Base-by-base conservation (phyloP, 2,797 vertebrate genomes). In the Bradypodion ventrale region DNA sequence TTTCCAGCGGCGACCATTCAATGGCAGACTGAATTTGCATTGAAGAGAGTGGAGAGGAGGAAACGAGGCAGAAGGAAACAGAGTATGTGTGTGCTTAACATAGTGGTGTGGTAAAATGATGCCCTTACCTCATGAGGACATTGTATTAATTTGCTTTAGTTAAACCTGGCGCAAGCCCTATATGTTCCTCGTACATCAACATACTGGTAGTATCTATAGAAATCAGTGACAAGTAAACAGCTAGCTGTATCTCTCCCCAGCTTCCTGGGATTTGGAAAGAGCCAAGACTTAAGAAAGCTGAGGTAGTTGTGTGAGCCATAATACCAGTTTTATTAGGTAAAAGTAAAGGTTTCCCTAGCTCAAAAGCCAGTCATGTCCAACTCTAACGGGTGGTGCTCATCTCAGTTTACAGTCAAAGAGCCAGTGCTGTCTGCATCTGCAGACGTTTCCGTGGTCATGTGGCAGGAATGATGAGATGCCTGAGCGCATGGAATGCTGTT, bases 1-100 rank as follows among this genome's bases (percentile, higher is more conserved):
- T 94, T 92, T 95, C 93, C 95, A 94, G 94, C 78, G 40, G 68
- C 92, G 91, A 91, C 91, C 95, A 94, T 94, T 93, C 91, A 94
- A 90, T 92, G 91, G 91, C 94, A 93, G 92, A 84, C 91, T 94
- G 94, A 91, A 87, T 93, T 85, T 89, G 90, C 83, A 42, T 84
- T 87, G 37, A 25, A 23, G 52, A 27, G 1, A 1, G 88, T 65
- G 90, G 88, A 19, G 56, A 32, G 32, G 35, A 7, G 40, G 83
- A 46, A 83, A 74, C 89, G 66, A 92, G 75, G 83, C 78, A 80
- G 91, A 90, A 92, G 91, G 63, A 94, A 94, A 95, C 87, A 92
- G 94, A 93, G 93, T 87, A 42, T 90, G 88, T 88, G 88, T 93
- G 94, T 91, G 81, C 90, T 93, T 89, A 84, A 88, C 91, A 91